Percentiles rank a stretch among this genome's conserved stretches.
These are phyloP conservation scores for Notarius lentiginosus DNA, from an alignment of 2,113 vertebrate genomes.

Conservation along the genomic window DNA sequence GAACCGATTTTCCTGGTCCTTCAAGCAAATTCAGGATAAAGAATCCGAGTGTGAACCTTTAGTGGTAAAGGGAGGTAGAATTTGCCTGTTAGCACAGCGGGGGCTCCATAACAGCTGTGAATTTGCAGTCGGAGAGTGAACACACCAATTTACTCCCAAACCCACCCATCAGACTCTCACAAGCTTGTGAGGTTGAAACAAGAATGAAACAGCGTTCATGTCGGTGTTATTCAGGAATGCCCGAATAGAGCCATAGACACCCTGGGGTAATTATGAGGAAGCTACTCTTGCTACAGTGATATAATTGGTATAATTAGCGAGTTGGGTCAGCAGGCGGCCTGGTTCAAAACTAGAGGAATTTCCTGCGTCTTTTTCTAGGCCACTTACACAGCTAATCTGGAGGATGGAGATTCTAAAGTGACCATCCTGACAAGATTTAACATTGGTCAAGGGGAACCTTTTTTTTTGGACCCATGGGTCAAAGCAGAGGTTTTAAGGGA, in stretches of 20 bases:
- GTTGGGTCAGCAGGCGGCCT: constrained; percentile 47
- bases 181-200: constrained; percentile 8
- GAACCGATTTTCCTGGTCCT: neutral
- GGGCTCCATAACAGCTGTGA: constrained; percentile 2
- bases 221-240: constrained; percentile 31
- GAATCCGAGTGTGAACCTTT: neutral
- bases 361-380: constrained; percentile 49
- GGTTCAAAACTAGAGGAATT: constrained; percentile 51
- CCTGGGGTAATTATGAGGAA: constrained; percentile 49
- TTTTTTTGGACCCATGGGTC: too few relatives aligned
- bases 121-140: constrained; percentile 10
- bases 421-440: constrained; percentile 27
- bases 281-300: constrained; percentile 28
- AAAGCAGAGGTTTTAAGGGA: neutral
- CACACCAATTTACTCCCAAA: neutral
- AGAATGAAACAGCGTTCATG: constrained; percentile 17
- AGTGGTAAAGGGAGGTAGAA: neutral
- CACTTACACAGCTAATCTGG: constrained; percentile 31
- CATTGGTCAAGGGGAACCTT: neutral
- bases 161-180: constrained; percentile 2
- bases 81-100: constrained; percentile 2
- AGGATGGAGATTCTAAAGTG: constrained; percentile 39
- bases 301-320: constrained; percentile 56
- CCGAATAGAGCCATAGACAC: constrained; percentile 7
- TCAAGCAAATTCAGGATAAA: neutral